Conservation (phyloP, 2,113 vertebrate genomes). For the Clarias batrachus region DNA sequence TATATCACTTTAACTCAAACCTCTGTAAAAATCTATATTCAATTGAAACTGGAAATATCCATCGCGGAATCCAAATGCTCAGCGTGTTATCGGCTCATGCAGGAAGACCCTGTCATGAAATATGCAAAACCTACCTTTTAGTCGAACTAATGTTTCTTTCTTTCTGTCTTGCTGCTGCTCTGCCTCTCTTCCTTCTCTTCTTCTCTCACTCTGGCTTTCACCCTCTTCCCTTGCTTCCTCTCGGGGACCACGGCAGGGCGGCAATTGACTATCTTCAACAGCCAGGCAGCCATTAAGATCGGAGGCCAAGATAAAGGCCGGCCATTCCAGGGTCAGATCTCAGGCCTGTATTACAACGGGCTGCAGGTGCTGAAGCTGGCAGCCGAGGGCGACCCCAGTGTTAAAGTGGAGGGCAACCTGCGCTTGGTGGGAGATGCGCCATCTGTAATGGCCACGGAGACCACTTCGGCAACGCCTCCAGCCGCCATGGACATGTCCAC, state of each 20-base stretch:
- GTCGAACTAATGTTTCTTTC: conserved; percentile 47
- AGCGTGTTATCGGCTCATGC: conserved; percentile 47
- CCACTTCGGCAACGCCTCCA: conserved; percentile 85
- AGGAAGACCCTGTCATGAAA: conserved; percentile 22
- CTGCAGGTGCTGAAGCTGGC: conserved; percentile 92
- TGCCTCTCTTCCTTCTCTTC: conserved; percentile 45
- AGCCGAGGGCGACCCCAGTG: conserved; percentile 87
- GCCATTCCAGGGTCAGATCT: conserved; percentile 94
- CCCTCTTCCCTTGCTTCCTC: conserved; percentile 16
- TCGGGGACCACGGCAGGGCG: conserved; percentile 74
- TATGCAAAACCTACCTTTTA: background rate
- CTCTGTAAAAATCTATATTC: conserved; percentile 6
- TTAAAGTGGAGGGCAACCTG: conserved; percentile 87
- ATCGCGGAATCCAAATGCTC: conserved; percentile 46
- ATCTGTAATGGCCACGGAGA: conserved; percentile 84
- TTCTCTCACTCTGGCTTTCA: conserved; percentile 32
- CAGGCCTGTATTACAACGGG: conserved; percentile 93
- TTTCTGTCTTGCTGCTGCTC: conserved; percentile 50
- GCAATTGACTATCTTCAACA: conserved; percentile 97
- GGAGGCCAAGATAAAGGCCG: conserved; percentile 87
- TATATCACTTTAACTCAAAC: conserved; percentile 26
- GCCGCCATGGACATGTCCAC: conserved; percentile 91
- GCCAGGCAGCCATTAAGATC: conserved; percentile 92
- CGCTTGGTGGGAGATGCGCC: conserved; percentile 88
- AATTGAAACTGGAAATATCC: conserved; percentile 32